Evolutionary conservation across 2,113 vertebrate genomes (phyloP).

Genomic region (Baryphthengus martii): DNA sequence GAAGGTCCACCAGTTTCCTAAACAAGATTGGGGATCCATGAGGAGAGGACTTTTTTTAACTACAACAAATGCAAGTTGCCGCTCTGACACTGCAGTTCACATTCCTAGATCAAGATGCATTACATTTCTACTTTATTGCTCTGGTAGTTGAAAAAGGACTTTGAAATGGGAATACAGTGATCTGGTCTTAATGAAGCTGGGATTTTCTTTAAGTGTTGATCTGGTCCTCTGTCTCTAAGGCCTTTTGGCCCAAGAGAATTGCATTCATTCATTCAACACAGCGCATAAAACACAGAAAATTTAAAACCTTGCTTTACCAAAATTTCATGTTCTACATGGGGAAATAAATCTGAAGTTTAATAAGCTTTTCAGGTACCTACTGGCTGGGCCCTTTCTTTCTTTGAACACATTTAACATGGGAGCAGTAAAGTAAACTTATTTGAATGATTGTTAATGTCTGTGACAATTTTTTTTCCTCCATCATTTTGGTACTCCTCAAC

Average conservation of each 20-base stretch:
- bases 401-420: not conserved
- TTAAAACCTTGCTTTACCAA: not conserved
- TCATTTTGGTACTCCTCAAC: not conserved
- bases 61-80: not conserved
- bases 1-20: not conserved
- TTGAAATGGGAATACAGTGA: not conserved
- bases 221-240: not conserved
- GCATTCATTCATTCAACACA: not conserved
- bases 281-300: not conserved
- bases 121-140: not conserved
- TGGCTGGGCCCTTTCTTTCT: not conserved
- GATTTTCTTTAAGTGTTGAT: not conserved
- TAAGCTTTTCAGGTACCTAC: not conserved
- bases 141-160: not conserved
- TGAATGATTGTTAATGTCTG: not conserved
- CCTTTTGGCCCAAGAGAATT: not conserved
- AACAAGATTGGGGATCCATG: fast-evolving
- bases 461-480: not conserved
- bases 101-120: not conserved
- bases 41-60: not conserved
- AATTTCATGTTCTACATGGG: not conserved
- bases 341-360: not conserved
- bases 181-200: not conserved
- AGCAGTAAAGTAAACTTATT: not conserved
- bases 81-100: not conserved